Evolutionary conservation across 2,113 vertebrate species (phyloP).

Genomic region (Solenodon paradoxus): DNA sequence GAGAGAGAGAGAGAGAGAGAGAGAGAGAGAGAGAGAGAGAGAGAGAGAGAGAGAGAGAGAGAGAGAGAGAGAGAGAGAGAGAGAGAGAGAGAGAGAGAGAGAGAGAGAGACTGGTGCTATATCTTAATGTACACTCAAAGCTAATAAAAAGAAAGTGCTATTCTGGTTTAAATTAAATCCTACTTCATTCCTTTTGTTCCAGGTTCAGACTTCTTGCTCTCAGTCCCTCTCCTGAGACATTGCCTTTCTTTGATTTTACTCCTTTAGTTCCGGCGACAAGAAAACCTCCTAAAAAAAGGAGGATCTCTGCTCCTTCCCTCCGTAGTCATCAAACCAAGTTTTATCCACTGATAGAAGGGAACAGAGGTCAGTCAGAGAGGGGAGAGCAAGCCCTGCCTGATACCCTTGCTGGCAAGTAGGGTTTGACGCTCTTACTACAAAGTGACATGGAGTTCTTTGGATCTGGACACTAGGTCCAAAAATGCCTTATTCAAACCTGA

Average conservation of each 20-base stretch:
- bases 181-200: constrained; percentile 28
- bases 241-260: constrained; percentile 43
- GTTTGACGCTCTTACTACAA: constrained; percentile 50
- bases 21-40: not conserved
- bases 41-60: not conserved
- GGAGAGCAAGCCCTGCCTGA: not conserved
- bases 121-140: constrained; percentile 53
- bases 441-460: not conserved
- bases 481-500: constrained; percentile 30
- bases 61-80: not conserved
- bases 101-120: not conserved
- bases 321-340: constrained; percentile 42
- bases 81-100: not conserved
- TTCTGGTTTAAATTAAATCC: constrained; percentile 51
- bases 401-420: not conserved
- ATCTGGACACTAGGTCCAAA: not conserved
- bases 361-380: not conserved
- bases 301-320: constrained; percentile 33
- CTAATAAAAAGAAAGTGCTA: constrained; percentile 60
- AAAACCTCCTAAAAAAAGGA: constrained; percentile 34
- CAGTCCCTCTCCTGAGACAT: not conserved
- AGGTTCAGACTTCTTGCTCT: constrained; percentile 57
- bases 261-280: constrained; percentile 21
- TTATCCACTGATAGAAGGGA: constrained; percentile 17
- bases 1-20: not conserved